Base-by-base conservation (phyloP, 1,140 invertebrate species). In the Spodoptera frugiperda region DNA sequence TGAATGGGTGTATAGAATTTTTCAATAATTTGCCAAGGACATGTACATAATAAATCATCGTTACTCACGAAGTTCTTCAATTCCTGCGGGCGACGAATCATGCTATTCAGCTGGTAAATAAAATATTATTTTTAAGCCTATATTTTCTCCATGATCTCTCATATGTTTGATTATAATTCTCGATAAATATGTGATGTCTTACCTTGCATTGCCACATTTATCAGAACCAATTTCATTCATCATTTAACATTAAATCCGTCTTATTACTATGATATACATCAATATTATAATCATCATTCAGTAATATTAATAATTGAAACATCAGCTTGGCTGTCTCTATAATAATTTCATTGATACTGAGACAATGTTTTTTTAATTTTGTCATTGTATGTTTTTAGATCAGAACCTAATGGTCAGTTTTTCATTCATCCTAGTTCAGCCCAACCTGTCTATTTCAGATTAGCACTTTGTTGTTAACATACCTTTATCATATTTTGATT, bases 21-120 rank as follows among this genome's bases (percentile, higher is more conserved):
- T 85, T 88, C 81, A 82, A 85, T 70, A 89, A 82, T 87, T 90
- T 87, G 82, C 87, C 87, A 91, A 94, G 92, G 92, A 93, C 92
- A 94, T 94, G 92, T 91, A 84, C 88, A 91, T 91, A 91, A 84
- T 88, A 93, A 94, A 89, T 89, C 87, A 87, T 89, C 84, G 85
- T 84, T 84, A 84, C 84, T 88, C 84, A 85, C 85, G 84, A 86
- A 85, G 85, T 88, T 94, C 91, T 87, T 90, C 87, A 87, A 89
- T 87, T 89, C 86, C 85, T 88, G 77, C 86, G 84, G 78, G 84
- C 86, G 89, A 86, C 84, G 85, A 85, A 91, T 88, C 87, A 91
- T 91, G 91, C 84, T 91, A 80, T 89, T 84, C 85, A 82, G 84
- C 78, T 90, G 91, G 91, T 93, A 93, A 90, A 86, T 85, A 89